Evolutionary conservation across 2,797 vertebrate genomes (phyloP), one percentile per base, ranked within the genome.

Genomic region (Sciurus vulgaris): DNA sequence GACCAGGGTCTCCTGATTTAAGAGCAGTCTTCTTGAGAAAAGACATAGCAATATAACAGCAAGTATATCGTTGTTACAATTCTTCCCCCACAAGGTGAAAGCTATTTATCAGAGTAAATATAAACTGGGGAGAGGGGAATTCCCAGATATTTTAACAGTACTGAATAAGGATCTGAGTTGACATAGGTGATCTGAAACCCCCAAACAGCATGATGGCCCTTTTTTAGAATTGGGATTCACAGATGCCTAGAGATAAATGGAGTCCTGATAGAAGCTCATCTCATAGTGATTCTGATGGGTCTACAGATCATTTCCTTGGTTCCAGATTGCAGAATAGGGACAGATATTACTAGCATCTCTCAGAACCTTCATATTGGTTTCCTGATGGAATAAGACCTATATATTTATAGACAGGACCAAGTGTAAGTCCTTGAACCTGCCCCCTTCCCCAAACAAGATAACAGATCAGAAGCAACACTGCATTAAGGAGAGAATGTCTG

Each of bases 281-380:
- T 77, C 61, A 76, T 20, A 30, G 7, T 73, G 65, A 90, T 6
- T 72, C 30, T 47, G 76, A 2, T 9, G 59, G 28, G 11, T 70
- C 51, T 97, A 3, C 2, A 14, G n/a, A 51, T 56, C 74, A 89
- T 76, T 90, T 93, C 17, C 30, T 94, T 88, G 30, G 35, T 73
- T 22, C 5, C 33, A 51, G 41, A 73, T 65, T 73, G 10, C 17
- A 35, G 59, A 44, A 44, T 49, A 59, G 24, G 22, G 24, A 78
- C 56, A 70, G 59, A 28, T 20, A 63, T 13, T 63, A 44, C 38
- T 2, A 84, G 24, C 35, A 51, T 15, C 59, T 88, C 38, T 15
- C 28, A 81, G 61, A 35, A 49, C 9, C 47, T 77, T 92, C 5
- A 73, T 13, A 47, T 61, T 88, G 24, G 44, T 88, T 90, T 93